These are phyloP conservation scores for Spea hammondii DNA, from an alignment of 2,797 vertebrate species.

Conservation along the genomic window DNA sequence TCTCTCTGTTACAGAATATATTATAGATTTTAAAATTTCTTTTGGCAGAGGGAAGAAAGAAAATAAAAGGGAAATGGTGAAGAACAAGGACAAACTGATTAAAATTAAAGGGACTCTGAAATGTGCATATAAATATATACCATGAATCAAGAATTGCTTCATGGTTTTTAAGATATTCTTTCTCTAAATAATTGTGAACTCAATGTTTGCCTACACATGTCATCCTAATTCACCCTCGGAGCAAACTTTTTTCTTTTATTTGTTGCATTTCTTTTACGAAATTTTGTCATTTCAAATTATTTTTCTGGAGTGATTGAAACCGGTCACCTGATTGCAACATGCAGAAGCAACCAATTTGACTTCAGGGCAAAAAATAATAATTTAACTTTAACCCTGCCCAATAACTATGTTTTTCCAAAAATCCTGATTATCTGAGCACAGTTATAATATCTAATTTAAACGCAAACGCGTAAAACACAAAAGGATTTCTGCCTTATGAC, in stretches of 20 bases:
- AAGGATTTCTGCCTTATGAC: background rate
- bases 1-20: conserved; percentile 17
- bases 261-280: background rate
- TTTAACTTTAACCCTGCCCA: background rate
- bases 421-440: background rate
- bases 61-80: background rate
- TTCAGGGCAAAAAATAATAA: background rate
- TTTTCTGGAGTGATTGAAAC: background rate
- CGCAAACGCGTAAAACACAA: background rate
- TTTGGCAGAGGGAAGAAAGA: conserved; percentile 15
- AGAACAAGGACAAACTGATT: too few species aligned
- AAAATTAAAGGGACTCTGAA: conserved; percentile 13
- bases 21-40: conserved; percentile 27
- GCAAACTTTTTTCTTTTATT: conserved; percentile 22
- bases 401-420: background rate
- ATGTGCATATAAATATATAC: conserved; percentile 35
- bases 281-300: background rate
- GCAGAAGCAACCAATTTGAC: background rate
- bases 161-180: conserved; percentile 6
- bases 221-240: conserved; percentile 19
- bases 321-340: background rate
- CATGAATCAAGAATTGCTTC: conserved; percentile 27
- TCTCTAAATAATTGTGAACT: conserved; percentile 24
- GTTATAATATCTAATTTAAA: conserved; percentile 2
- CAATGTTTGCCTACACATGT: conserved; percentile 31